Evolutionary conservation across 1,140 invertebrate species (phyloP).

Genomic region (Homarus americanus): DNA sequence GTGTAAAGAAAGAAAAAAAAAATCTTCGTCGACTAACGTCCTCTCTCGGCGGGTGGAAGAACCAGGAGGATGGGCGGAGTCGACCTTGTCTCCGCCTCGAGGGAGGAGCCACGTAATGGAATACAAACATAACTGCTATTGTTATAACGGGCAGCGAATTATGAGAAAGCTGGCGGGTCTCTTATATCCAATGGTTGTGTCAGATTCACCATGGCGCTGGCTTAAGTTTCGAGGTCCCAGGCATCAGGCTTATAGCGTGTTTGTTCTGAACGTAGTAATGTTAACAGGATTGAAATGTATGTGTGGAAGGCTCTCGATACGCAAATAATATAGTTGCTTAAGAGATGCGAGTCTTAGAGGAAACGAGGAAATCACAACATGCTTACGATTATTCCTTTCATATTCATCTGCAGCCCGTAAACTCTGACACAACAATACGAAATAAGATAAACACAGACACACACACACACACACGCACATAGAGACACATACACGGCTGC

Average conservation of each 20-base stretch:
- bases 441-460: too few relatives aligned
- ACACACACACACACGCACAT: not conserved
- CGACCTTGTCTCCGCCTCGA: not conserved
- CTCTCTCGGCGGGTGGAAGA: slow-evolving; percentile 34
- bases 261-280: slow-evolving; percentile 51
- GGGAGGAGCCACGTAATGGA: slow-evolving; percentile 67
- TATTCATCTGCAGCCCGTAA: not conserved
- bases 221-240: slow-evolving; percentile 62
- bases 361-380: slow-evolving; percentile 6
- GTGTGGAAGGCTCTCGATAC: slow-evolving; percentile 21
- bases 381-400: not conserved
- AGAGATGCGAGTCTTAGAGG: slow-evolving; percentile 5
- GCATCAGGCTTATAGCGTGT: slow-evolving; percentile 57
- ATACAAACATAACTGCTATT: slow-evolving; percentile 72
- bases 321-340: slow-evolving; percentile 39
- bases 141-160: slow-evolving; percentile 73
- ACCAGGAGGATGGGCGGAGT: slow-evolving; percentile 9
- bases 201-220: slow-evolving; percentile 64
- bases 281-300: slow-evolving; percentile 39
- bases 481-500: too few relatives aligned
- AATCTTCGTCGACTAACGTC: slow-evolving; percentile 50
- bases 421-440: not conserved
- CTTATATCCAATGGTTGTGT: slow-evolving; percentile 71
- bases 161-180: slow-evolving; percentile 73
- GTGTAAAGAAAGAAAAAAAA: slow-evolving; percentile 2